phyloP scores from a whole-genome alignment of 2,797 vertebrate genomes.

The Micropoecilia bifurca region DNA sequence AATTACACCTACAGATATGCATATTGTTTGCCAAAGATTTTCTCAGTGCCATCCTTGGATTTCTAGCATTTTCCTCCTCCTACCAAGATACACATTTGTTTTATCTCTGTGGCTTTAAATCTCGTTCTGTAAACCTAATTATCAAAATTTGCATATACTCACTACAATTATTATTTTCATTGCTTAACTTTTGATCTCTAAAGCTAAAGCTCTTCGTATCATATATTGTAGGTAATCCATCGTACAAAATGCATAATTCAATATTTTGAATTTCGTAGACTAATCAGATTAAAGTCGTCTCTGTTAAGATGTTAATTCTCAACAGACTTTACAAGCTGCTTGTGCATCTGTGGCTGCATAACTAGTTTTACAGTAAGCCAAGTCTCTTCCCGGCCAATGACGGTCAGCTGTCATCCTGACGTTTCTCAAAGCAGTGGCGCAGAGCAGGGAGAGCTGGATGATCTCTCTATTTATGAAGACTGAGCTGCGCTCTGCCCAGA shows the following conservation, averaged over 20 bases:
- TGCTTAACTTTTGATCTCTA: neutral
- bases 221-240: neutral
- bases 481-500: slow-evolving; percentile 43
- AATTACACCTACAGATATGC: slow-evolving; percentile 26
- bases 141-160: neutral
- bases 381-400: slow-evolving; percentile 24
- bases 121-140: neutral
- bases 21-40: slow-evolving; percentile 27
- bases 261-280: neutral
- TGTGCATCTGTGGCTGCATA: slow-evolving; percentile 15
- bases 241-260: neutral
- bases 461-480: slow-evolving; percentile 46
- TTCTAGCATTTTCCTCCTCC: neutral
- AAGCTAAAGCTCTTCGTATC: neutral
- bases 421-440: slow-evolving; percentile 34
- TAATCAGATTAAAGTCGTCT: slow-evolving; percentile 6
- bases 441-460: slow-evolving; percentile 33
- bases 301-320: slow-evolving; percentile 7
- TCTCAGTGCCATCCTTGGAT: neutral
- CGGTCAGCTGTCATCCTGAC: slow-evolving; percentile 39
- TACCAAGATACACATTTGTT: neutral
- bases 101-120: neutral
- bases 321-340: slow-evolving; percentile 5
- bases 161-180: neutral
- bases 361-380: slow-evolving; percentile 12